A percentile compares a stretch with the other conserved stretches of the same genome.
Evolutionary conservation across 2,797 vertebrate species (phyloP).

Genomic region (Nannoperca australis): DNA sequence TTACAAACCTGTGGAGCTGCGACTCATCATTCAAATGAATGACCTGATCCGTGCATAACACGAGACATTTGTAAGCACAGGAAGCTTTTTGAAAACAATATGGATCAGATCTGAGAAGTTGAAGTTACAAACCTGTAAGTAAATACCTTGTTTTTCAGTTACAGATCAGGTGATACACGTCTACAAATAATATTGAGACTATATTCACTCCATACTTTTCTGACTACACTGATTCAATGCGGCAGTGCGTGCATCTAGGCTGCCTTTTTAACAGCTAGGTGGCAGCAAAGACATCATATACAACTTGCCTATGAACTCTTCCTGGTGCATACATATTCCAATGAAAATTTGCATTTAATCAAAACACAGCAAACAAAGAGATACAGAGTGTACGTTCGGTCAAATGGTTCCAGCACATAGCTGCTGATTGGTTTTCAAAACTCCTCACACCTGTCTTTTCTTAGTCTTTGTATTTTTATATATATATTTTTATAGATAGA

Average conservation of each 20-base stretch:
- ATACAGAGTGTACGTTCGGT: background rate
- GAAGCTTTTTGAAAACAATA: no score
- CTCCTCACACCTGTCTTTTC: background rate
- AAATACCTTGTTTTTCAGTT: no score
- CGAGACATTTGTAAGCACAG: no score
- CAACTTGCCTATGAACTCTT: background rate
- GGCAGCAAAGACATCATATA: constrained; percentile 30
- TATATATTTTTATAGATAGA: no score
- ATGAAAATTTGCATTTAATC: constrained; percentile 6
- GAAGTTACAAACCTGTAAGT: no score
- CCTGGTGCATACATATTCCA: background rate
- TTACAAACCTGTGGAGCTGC: no score
- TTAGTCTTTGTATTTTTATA: background rate
- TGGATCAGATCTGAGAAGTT: no score
- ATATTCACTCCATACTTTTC: no score
- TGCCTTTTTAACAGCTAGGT: constrained; percentile 1
- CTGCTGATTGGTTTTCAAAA: background rate
- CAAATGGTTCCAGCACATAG: background rate
- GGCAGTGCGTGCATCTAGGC: background rate
- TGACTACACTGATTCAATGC: background rate
- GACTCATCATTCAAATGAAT: no score
- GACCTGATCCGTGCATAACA: no score
- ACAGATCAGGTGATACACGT: no score
- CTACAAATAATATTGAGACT: no score
- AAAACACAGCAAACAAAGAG: constrained; percentile 1